Conservation (phyloP, 2,113 vertebrate species). For the Tragulus kanchil region DNA sequence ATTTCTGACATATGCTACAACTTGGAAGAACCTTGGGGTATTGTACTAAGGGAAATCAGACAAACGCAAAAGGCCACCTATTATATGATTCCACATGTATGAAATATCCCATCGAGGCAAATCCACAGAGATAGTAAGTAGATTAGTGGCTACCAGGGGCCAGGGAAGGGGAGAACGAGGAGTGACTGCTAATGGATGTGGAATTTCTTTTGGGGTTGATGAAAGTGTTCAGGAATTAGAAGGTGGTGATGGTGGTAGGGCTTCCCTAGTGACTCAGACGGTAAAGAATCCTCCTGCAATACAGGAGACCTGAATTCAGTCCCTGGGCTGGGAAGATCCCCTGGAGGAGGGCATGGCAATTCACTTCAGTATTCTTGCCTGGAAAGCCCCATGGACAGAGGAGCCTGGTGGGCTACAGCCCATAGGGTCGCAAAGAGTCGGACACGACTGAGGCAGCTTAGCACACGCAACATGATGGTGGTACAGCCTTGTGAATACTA, state of each 20-base stretch:
- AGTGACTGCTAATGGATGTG: not conserved
- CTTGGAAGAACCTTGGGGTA: not conserved
- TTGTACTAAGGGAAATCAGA: not conserved
- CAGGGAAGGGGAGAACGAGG: not conserved
- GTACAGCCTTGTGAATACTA: not conserved
- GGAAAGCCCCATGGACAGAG: not conserved
- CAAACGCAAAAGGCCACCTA: not conserved
- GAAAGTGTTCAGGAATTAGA: constrained; percentile 8
- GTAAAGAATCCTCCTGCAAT: not conserved
- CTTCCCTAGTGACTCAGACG: not conserved
- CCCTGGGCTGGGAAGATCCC: not conserved
- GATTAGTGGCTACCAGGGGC: not conserved
- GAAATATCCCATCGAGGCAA: constrained; percentile 3
- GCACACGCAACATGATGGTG: not conserved
- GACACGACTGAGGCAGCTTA: not conserved
- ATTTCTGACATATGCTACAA: not conserved
- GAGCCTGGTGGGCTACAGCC: not conserved
- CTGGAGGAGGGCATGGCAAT: not conserved
- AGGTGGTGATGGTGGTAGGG: not conserved
- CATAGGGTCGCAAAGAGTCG: not conserved
- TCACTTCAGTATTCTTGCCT: not conserved
- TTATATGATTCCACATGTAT: not conserved
- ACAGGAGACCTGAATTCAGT: not conserved
- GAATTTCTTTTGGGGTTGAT: not conserved
- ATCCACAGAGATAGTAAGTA: not conserved